Percentiles rank a stretch among this genome's conserved stretches.
These are phyloP conservation scores for Sebastes oblongus DNA, from an alignment of 2,797 vertebrate species.

Conservation along the genomic window DNA sequence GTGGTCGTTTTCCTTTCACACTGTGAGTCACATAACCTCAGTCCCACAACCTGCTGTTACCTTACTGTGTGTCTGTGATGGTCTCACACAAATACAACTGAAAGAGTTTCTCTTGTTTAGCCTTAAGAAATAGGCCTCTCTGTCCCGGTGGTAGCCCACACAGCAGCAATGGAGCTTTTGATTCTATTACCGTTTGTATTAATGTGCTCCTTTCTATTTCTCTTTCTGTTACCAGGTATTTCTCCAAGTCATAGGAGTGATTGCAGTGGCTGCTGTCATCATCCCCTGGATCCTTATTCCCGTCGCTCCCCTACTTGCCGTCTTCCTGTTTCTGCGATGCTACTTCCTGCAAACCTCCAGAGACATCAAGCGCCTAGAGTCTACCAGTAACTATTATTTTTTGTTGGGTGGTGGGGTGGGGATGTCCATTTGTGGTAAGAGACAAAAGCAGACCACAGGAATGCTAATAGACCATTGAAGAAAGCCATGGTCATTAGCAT, in stretches of 20 bases:
- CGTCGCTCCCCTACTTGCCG: conserved; percentile 82
- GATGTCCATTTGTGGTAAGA: conserved; percentile 63
- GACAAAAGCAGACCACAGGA: conserved; percentile 73
- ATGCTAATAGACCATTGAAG: conserved; percentile 79
- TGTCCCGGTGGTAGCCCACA: conserved; percentile 36
- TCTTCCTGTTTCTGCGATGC: conserved; percentile 84
- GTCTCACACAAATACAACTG: conserved; percentile 56
- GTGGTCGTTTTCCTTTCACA: conserved; percentile 75
- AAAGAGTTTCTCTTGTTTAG: conserved; percentile 63
- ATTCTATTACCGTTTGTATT: conserved; percentile 16
- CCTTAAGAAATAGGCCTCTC: conserved; percentile 32
- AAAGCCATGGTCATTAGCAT: conserved; percentile 77
- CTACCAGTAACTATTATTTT: conserved; percentile 84
- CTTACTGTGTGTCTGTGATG: conserved; percentile 49
- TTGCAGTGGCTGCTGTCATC: conserved; percentile 85
- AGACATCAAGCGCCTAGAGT: conserved; percentile 91
- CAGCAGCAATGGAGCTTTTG: conserved; percentile 28
- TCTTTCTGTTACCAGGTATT: conserved; percentile 78
- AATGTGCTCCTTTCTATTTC: conserved; percentile 14
- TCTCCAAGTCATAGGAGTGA: conserved; percentile 87
- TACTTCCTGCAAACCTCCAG: conserved; percentile 91
- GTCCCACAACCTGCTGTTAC: conserved; percentile 70
- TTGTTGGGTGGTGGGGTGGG: conserved; percentile 24
- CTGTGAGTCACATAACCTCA: conserved; percentile 74
- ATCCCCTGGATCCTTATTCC: conserved; percentile 90